These are phyloP conservation scores for Sphaerophoria taeniata DNA, from an alignment of 2,888 invertebrate species.

Conservation along the genomic window DNA sequence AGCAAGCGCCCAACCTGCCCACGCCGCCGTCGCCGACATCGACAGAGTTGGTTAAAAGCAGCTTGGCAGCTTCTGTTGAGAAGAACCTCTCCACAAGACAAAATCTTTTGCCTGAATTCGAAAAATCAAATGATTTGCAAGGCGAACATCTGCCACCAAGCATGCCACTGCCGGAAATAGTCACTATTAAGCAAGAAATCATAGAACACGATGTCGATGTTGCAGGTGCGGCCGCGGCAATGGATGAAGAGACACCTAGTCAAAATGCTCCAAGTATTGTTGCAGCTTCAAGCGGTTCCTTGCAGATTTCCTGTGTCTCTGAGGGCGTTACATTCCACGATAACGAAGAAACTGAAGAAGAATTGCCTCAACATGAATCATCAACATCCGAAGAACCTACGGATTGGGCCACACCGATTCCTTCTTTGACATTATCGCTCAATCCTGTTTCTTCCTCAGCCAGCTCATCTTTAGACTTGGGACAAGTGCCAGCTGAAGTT, in stretches of 20 bases:
- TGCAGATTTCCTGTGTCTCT: conserved; percentile 77
- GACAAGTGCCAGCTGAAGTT: background rate
- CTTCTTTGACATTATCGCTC: background rate
- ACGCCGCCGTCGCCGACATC: background rate
- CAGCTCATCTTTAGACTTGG: background rate
- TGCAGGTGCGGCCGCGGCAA: conserved; percentile 65
- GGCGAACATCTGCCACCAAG: conserved; percentile 21
- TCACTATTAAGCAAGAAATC: conserved; percentile 78
- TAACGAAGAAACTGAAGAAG: conserved; percentile 27
- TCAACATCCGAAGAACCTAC: background rate
- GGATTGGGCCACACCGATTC: background rate
- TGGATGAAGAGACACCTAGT: conserved; percentile 36
- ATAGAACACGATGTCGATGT: conserved; percentile 66
- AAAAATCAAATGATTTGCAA: background rate
- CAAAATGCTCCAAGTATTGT: conserved; percentile 58
- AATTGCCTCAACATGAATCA: background rate
- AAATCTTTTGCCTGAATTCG: background rate
- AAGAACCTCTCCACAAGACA: background rate
- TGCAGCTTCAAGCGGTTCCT: conserved; percentile 59
- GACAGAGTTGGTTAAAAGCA: background rate
- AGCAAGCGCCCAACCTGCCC: no score
- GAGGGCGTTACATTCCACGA: conserved; percentile 76
- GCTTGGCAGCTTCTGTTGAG: background rate
- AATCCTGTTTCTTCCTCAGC: background rate
- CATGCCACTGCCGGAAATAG: conserved; percentile 63